Evolutionary conservation across 2,113 vertebrate species (phyloP).

Genomic region (Bos javanicus): DNA sequence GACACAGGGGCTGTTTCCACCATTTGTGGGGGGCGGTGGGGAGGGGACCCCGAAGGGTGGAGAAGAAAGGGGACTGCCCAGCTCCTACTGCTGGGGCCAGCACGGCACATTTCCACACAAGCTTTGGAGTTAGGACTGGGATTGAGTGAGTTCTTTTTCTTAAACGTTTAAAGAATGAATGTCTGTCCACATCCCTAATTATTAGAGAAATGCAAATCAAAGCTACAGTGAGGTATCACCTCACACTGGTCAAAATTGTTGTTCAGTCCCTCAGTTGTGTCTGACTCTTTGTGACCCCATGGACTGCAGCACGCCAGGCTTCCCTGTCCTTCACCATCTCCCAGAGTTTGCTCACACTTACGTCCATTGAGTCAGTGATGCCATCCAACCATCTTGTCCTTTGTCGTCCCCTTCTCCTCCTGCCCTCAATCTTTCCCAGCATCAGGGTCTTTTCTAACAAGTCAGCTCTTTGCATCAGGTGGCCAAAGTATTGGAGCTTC

Average conservation of each 20-base stretch:
- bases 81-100: conserved; percentile 23
- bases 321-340: neutral
- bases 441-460: neutral
- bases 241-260: neutral
- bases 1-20: neutral
- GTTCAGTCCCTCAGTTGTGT: neutral
- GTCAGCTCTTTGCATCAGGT: neutral
- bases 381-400: neutral
- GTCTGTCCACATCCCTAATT: neutral
- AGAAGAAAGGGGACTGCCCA: neutral
- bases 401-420: neutral
- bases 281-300: neutral
- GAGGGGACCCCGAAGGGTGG: neutral
- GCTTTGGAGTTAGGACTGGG: neutral
- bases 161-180: neutral
- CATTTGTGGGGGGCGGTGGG: fast-evolving
- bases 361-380: neutral
- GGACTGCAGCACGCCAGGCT: neutral
- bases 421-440: neutral
- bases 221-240: neutral
- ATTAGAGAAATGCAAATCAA: neutral
- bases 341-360: neutral
- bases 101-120: neutral
- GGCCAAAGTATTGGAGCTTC: neutral
- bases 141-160: neutral